phyloP scores from a whole-genome alignment of 2,113 vertebrate genomes.

The Amphilophus citrinellus region DNA sequence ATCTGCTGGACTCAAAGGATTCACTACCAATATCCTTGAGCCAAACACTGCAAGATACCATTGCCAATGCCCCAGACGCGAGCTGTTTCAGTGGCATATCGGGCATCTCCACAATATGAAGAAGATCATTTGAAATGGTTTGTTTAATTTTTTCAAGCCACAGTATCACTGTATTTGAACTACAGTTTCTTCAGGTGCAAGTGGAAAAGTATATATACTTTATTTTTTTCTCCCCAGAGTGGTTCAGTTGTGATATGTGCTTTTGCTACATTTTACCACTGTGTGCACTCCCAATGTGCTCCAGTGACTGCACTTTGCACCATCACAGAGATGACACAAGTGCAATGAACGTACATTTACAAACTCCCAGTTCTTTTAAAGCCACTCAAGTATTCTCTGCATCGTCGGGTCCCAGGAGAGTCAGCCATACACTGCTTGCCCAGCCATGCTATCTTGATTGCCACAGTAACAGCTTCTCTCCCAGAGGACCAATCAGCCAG shows the following conservation, averaged over 20 bases:
- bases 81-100: too few relatives aligned
- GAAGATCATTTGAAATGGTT: too few relatives aligned
- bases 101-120: too few relatives aligned
- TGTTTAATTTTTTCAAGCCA: too few relatives aligned
- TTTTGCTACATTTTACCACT: conserved; percentile 6
- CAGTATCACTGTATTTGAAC: too few relatives aligned
- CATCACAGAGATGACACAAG: conserved; percentile 38
- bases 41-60: too few relatives aligned
- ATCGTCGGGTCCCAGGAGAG: conserved; percentile 13
- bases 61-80: too few relatives aligned
- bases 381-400: conserved; percentile 25
- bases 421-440: conserved; percentile 5
- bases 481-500: conserved; percentile 64
- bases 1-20: too few relatives aligned
- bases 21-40: too few relatives aligned
- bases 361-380: conserved; percentile 37
- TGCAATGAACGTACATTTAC: conserved; percentile 34
- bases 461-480: conserved; percentile 69
- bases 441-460: conserved; percentile 62
- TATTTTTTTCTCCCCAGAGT: neutral
- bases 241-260: neutral
- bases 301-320: conserved; percentile 9
- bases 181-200: too few relatives aligned
- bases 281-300: neutral
- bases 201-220: too few relatives aligned